Evolutionary conservation across 2,888 invertebrate species (phyloP).

Genomic region (Eugnorisma glareosa): DNA sequence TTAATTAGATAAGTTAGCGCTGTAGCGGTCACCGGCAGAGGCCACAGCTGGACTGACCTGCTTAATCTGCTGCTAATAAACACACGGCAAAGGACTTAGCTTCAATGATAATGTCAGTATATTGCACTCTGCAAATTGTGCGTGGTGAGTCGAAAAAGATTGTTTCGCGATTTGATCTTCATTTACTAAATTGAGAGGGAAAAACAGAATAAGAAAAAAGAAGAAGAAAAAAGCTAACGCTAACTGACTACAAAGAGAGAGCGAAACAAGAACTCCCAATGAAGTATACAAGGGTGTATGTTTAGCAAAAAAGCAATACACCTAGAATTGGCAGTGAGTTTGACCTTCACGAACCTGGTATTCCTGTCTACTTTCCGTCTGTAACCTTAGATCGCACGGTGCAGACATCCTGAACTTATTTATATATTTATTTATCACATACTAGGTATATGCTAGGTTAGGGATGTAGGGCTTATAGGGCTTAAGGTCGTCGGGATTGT

Average conservation of each 20-base stretch:
- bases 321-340: too few relatives aligned
- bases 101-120: neutral
- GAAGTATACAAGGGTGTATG: too few relatives aligned
- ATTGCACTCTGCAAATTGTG: neutral
- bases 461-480: too few relatives aligned
- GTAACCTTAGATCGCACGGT: too few relatives aligned
- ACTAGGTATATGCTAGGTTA: too few relatives aligned
- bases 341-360: too few relatives aligned
- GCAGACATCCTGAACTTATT: too few relatives aligned
- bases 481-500: too few relatives aligned
- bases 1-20: conserved; percentile 52
- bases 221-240: neutral
- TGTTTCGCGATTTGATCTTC: neutral
- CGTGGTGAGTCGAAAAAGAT: neutral
- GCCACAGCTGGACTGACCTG: conserved; percentile 40
- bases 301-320: too few relatives aligned
- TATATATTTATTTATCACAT: too few relatives aligned
- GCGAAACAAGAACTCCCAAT: neutral
- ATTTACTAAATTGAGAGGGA: neutral
- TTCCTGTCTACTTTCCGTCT: too few relatives aligned
- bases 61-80: conserved; percentile 25
- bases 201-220: neutral
- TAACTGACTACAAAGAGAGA: too few relatives aligned
- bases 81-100: conserved; percentile 7
- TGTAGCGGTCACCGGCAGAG: conserved; percentile 9